phyloP scores from a whole-genome alignment of 2,113 vertebrate species.

The Nesogale talazaci region DNA sequence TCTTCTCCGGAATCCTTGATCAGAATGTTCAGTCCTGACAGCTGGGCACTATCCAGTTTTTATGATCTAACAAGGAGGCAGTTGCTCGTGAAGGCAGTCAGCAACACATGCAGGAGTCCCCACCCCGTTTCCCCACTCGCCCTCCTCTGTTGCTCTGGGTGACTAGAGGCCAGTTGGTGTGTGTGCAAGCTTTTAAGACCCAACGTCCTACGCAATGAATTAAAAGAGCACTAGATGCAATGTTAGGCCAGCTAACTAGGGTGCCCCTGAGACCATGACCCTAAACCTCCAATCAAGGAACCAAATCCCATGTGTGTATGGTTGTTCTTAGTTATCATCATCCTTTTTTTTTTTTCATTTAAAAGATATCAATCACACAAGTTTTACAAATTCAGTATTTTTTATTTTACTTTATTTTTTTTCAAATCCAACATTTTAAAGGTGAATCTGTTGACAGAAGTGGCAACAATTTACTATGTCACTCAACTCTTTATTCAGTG shows the following conservation, averaged over 20 bases:
- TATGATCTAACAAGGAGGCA: neutral
- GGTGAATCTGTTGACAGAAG: neutral
- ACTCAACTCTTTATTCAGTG: too few species aligned
- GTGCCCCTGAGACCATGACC: neutral
- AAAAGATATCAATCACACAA: neutral
- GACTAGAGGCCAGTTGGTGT: neutral
- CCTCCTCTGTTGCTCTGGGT: neutral
- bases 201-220: neutral
- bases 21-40: neutral
- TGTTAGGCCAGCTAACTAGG: neutral
- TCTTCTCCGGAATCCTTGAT: neutral
- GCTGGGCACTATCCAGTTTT: neutral
- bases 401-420: too few species aligned
- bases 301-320: neutral
- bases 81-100: neutral
- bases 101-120: neutral
- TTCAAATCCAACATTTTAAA: neutral
- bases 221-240: neutral
- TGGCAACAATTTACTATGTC: too few species aligned
- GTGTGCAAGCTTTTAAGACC: neutral
- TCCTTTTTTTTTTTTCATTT: neutral
- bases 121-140: neutral
- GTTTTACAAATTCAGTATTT: neutral
- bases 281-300: neutral
- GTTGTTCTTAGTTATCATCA: neutral